Base-by-base conservation (phyloP, 1,140 invertebrate genomes). In the Scaptomyza graminum region DNA sequence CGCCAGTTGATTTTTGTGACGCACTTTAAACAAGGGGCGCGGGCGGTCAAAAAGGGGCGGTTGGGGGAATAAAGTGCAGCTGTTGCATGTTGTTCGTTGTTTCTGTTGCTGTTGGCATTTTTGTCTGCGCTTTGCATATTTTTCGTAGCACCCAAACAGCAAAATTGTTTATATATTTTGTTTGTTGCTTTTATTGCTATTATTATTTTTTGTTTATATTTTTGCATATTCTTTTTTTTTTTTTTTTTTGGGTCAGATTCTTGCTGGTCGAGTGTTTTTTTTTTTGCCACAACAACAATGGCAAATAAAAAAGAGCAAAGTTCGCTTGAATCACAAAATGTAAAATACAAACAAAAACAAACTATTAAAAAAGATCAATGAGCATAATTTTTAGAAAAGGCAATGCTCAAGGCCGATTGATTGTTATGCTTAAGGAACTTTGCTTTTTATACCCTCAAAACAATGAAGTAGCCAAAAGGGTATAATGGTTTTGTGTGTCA, bases 101-200 rank as follows among this genome's bases (percentile, higher is more conserved):
- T 49, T 54, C 41, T 60, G 65, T 74, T 56, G 57, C 71, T 57
- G 56, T 55, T 81, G 82, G 82, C 82, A 85, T 85, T 87, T 85
- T 85, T 85, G 78, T 87, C 82, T 87, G 81, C 73, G 82, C 74
- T 85, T 85, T 85, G 82, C 82, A 85, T 85, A 87, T 87, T 85
- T 87, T 72, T 74, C 57, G 65, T 31, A 66, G 62, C 54, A 41
- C 41, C 41, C 55, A 60, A 55, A 34, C n/a, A n/a, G n/a, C n/a
- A 72, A 72, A 59, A 60, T 44, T 60, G 44, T 73, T 67, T 68
- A 73, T 73, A 51, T 67, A 67, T 60, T 60, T 83, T 43, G 11
- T 64, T 64, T n/a, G 69, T 59, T 74, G 79, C 28, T 6, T 5
- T 16, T 41, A 11, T 12, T 12, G 15, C n/a, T 41, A 68, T 69